phyloP scores from a whole-genome alignment of 2,888 invertebrate genomes.

The Eilema depressum region DNA sequence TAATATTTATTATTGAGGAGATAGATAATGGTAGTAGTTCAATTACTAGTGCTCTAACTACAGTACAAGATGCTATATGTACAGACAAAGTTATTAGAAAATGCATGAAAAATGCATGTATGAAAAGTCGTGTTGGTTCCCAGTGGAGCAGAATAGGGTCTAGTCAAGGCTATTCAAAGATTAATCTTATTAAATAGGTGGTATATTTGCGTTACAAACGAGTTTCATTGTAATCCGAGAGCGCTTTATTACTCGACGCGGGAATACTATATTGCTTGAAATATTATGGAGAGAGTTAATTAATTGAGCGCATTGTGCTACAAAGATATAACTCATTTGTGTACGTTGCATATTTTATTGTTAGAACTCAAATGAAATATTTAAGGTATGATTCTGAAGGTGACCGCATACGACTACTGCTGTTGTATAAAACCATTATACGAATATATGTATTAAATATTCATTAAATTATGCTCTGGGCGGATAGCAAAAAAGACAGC shows the following conservation, averaged over 20 bases:
- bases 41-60: too few relatives aligned
- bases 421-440: too few relatives aligned
- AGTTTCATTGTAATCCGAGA: slow-evolving; percentile 2
- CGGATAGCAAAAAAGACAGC: too few relatives aligned
- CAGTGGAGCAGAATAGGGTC: too few relatives aligned
- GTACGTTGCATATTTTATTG: slow-evolving; percentile 5
- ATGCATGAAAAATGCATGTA: not conserved
- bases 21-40: too few relatives aligned
- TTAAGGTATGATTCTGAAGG: too few relatives aligned
- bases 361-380: not conserved
- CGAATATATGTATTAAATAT: too few relatives aligned
- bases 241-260: slow-evolving; percentile 23
- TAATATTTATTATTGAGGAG: too few relatives aligned
- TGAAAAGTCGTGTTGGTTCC: too few relatives aligned
- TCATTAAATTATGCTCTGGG: too few relatives aligned
- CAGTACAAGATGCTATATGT: not conserved
- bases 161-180: not conserved
- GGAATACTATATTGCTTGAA: slow-evolving; percentile 16
- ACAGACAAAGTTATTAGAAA: not conserved
- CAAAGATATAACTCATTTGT: not conserved
- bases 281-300: slow-evolving; percentile 33
- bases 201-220: slow-evolving; percentile 3
- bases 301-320: slow-evolving; percentile 32
- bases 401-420: too few relatives aligned
- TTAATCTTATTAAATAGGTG: slow-evolving; percentile 4